These are phyloP conservation scores for Decapterus maruadsi DNA, from an alignment of 2,797 vertebrate species.

Conservation along the genomic window DNA sequence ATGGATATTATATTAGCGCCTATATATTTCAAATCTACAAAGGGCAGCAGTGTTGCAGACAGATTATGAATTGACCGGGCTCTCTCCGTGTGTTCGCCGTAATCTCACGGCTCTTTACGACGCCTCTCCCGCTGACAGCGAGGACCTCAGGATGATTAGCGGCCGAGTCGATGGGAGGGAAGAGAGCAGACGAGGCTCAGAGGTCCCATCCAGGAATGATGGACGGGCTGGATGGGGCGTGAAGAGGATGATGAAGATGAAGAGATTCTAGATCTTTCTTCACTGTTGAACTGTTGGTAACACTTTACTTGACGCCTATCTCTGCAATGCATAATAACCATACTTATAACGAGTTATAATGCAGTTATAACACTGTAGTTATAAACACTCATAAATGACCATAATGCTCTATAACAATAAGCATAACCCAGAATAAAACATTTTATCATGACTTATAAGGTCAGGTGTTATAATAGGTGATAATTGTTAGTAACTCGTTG, in stretches of 20 bases:
- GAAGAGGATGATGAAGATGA: no score
- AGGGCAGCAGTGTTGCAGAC: slow-evolving; percentile 21
- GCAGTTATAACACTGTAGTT: no score
- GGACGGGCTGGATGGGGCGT: not conserved
- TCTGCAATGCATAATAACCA: no score
- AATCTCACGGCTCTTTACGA: slow-evolving; percentile 20
- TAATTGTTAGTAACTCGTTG: no score
- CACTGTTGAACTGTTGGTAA: not conserved
- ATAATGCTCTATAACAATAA: no score
- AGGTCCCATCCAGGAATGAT: not conserved
- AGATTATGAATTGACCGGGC: slow-evolving; percentile 9
- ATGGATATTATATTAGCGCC: slow-evolving; percentile 18
- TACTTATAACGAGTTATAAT: no score
- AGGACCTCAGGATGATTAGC: slow-evolving; percentile 24
- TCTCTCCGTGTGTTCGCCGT: slow-evolving; percentile 30
- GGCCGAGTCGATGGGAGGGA: slow-evolving; percentile 27
- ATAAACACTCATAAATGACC: no score
- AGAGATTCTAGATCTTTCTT: not conserved
- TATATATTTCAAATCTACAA: slow-evolving; percentile 26
- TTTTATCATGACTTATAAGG: no score
- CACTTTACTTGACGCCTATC: no score
- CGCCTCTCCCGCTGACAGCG: fast-evolving
- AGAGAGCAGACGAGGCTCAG: not conserved
- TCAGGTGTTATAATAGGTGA: no score
- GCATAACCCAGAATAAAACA: no score